A percentile compares a stretch with the other conserved stretches of the same genome.
These are phyloP conservation scores for Drosophila paulistorum DNA, from an alignment of 1,140 invertebrate species.

Conservation along the genomic window DNA sequence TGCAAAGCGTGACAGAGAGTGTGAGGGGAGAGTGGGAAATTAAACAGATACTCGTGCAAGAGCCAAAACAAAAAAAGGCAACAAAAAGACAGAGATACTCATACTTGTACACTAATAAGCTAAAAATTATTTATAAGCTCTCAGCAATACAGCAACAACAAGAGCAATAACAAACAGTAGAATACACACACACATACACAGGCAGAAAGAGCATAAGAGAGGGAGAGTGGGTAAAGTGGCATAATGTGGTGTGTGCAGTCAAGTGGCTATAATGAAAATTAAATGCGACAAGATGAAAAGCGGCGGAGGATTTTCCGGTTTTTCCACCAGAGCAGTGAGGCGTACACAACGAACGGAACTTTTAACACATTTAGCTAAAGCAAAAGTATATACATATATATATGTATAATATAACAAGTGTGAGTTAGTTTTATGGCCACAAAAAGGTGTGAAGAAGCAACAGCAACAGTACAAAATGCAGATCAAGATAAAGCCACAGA, in stretches of 20 bases:
- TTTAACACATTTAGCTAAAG: conserved; percentile 69
- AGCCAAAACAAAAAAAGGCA: conserved; percentile 12
- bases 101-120: conserved; percentile 23
- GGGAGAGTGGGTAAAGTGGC: background rate
- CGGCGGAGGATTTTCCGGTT: conserved; percentile 34
- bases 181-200: background rate
- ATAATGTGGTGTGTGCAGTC: conserved; percentile 59
- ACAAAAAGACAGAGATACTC: background rate
- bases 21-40: background rate
- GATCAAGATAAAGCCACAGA: conserved; percentile 30
- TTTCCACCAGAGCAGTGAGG: conserved; percentile 57
- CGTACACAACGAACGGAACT: conserved; percentile 51
- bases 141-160: background rate
- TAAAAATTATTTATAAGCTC: conserved; percentile 39
- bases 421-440: conserved; percentile 41
- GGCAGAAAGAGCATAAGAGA: too few relatives aligned
- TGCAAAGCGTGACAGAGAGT: background rate
- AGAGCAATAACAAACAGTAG: background rate
- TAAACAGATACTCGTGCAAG: conserved; percentile 17
- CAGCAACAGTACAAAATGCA: conserved; percentile 23
- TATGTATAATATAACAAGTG: conserved; percentile 21
- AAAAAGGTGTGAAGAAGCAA: conserved; percentile 54
- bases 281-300: conserved; percentile 54
- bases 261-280: conserved; percentile 78
- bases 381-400: background rate